Conservation (phyloP, 2,113 vertebrate genomes). For the Phoxinus phoxinus region DNA sequence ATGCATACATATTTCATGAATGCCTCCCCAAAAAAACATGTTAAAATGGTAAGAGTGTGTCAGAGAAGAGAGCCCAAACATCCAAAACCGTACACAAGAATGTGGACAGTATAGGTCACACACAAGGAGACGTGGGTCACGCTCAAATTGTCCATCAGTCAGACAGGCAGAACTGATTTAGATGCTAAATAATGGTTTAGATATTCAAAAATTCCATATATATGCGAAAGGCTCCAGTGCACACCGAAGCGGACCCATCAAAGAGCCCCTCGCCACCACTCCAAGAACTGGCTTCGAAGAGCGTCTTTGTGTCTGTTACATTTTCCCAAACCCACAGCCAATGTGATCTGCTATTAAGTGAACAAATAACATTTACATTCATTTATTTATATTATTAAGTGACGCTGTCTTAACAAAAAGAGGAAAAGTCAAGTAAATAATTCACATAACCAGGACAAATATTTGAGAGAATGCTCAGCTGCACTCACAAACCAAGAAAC, state of each 20-base stretch:
- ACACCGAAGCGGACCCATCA: slow-evolving; percentile 88
- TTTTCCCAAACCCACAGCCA: slow-evolving; percentile 24
- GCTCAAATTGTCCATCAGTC: slow-evolving; percentile 99
- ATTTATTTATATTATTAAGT: not conserved
- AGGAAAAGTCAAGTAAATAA: not conserved
- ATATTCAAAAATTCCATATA: slow-evolving; percentile 97
- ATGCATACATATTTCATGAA: slow-evolving; percentile 81
- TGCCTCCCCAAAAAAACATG: slow-evolving; percentile 77
- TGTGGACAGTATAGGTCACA: slow-evolving; percentile 98
- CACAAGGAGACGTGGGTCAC: slow-evolving; percentile 90
- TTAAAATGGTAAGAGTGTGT: slow-evolving; percentile 79
- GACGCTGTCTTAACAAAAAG: slow-evolving; percentile 2
- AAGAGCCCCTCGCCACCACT: slow-evolving; percentile 78
- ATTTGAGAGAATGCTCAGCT: not conserved
- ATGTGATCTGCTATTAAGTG: not conserved
- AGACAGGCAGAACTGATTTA: slow-evolving; percentile 99
- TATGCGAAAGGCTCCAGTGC: slow-evolving; percentile 98
- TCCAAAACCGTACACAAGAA: slow-evolving; percentile 92
- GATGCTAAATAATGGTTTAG: slow-evolving; percentile 97
- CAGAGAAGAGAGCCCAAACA: slow-evolving; percentile 81
- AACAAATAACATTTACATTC: not conserved
- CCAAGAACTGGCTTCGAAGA: slow-evolving; percentile 24
- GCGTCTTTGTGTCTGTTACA: slow-evolving; percentile 30
- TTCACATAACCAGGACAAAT: not conserved
- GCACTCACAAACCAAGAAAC: not conserved